phyloP scores from a whole-genome alignment of 1,140 invertebrate genomes.

The Lysiphlebus fabarum region DNA sequence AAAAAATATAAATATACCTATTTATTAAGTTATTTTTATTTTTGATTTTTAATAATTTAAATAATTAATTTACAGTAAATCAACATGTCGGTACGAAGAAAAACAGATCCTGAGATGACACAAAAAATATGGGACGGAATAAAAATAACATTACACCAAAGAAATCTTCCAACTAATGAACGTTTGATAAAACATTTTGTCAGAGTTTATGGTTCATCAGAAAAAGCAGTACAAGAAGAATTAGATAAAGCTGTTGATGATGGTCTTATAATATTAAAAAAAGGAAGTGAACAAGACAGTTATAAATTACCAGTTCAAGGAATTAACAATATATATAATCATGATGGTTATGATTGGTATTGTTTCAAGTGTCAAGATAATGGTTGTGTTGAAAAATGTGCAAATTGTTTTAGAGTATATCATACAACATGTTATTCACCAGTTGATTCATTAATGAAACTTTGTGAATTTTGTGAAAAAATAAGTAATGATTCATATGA shows the following conservation, averaged over 20 bases:
- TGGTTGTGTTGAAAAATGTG: conserved; percentile 42
- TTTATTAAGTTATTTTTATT: too few species aligned
- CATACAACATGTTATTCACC: conserved; percentile 40
- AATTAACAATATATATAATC: conserved; percentile 10
- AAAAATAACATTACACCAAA: conserved; percentile 46
- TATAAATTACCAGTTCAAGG: conserved; percentile 38
- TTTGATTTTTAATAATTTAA: too few species aligned
- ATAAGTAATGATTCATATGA: conserved; percentile 38
- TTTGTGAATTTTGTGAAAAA: conserved; percentile 47
- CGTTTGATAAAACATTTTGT: conserved; percentile 45
- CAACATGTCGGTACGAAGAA: conserved; percentile 42
- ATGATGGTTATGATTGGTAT: conserved; percentile 44
- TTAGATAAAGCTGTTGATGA: conserved; percentile 44
- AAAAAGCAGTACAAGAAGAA: conserved; percentile 43
- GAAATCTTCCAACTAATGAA: conserved; percentile 46
- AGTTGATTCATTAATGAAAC: conserved; percentile 31
- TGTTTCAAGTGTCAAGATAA: conserved; percentile 48
- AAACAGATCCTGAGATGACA: conserved; percentile 43
- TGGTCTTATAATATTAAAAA: conserved; percentile 43
- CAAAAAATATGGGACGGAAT: conserved; percentile 50
- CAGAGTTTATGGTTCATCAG: conserved; percentile 42
- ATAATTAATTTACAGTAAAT: conserved; percentile 9
- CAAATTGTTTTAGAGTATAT: conserved; percentile 46
- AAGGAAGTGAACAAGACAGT: conserved; percentile 45
- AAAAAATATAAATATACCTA: too few species aligned